Conservation (phyloP, 2,113 vertebrate species). For the Dromas ardeola region DNA sequence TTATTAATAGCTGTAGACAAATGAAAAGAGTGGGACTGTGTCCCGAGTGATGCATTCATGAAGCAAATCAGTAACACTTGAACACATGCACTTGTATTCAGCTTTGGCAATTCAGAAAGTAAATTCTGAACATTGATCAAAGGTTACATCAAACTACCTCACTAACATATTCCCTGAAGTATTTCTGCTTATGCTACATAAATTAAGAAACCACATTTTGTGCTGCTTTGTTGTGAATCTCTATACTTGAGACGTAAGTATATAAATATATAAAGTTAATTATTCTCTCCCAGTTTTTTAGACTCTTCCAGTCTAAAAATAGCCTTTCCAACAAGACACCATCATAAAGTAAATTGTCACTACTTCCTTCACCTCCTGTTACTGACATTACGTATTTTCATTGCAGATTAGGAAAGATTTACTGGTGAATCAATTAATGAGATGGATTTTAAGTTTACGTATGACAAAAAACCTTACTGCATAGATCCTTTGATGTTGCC, state of each 20-base stretch:
- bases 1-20: neutral
- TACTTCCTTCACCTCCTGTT: neutral
- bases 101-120: neutral
- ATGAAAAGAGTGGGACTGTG: neutral
- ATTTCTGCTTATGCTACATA: neutral
- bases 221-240: neutral
- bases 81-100: neutral
- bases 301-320: neutral
- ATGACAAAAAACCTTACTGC: neutral
- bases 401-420: neutral
- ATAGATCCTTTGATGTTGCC: neutral
- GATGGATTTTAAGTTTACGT: neutral
- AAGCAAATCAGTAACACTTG: neutral
- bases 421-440: neutral
- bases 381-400: neutral
- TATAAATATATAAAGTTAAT: neutral
- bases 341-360: neutral
- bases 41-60: neutral
- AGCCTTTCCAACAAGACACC: neutral
- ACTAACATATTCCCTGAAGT: neutral
- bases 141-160: neutral
- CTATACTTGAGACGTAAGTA: neutral
- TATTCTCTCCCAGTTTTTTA: neutral
- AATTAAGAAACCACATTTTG: neutral
- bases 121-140: neutral